These are phyloP conservation scores for Drosophila greeni DNA, from an alignment of 2,888 invertebrate genomes.

Conservation along the genomic window DNA sequence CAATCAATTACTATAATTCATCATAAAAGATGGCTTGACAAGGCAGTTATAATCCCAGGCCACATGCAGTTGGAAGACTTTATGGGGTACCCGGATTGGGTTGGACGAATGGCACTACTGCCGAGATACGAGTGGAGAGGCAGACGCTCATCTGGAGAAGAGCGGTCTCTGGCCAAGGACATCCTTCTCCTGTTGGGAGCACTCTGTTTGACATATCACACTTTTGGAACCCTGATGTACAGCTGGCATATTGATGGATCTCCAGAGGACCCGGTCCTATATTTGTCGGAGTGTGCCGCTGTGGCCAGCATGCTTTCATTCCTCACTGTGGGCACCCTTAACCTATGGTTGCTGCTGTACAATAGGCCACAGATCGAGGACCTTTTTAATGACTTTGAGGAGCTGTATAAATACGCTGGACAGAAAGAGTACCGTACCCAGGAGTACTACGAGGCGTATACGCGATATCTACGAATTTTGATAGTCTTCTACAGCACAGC, in stretches of 20 bases:
- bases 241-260: background rate
- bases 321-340: constrained; percentile 2
- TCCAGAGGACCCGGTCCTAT: background rate
- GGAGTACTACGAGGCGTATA: background rate
- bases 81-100: constrained; percentile 12
- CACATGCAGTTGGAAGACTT: constrained; percentile 19
- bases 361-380: constrained; percentile 2
- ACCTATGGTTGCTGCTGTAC: background rate
- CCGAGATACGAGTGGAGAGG: constrained; percentile 13
- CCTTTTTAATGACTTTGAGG: background rate
- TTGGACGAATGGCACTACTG: background rate
- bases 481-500: background rate
- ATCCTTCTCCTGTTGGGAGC: background rate
- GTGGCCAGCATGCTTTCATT: constrained; percentile 4
- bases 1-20: background rate
- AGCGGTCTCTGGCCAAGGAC: background rate
- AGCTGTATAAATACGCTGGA: background rate
- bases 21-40: background rate
- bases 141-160: background rate
- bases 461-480: background rate
- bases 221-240: constrained; percentile 1
- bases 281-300: background rate
- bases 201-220: constrained; percentile 1
- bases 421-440: background rate
- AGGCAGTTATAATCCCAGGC: background rate